A percentile compares a stretch with the other conserved stretches of the same genome.
These are phyloP conservation scores for Hiodon tergisus DNA, from an alignment of 2,113 vertebrate genomes.

Conservation along the genomic window DNA sequence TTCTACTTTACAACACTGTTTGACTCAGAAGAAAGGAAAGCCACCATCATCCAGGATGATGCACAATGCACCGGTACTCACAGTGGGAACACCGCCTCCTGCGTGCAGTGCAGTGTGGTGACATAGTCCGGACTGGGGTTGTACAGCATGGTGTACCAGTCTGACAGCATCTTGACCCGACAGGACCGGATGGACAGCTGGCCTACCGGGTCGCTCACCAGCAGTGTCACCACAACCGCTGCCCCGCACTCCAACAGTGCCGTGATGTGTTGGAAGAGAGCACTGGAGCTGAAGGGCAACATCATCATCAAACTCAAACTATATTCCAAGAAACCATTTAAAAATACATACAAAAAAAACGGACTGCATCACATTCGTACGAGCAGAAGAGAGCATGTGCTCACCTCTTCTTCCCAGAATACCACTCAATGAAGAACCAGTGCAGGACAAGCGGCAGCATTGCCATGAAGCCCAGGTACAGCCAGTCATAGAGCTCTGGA, in stretches of 20 bases:
- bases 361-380: too few species aligned
- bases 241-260: conserved; percentile 80
- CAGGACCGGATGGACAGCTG: conserved; percentile 79
- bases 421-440: conserved; percentile 99
- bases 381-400: background rate
- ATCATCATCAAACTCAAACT: background rate
- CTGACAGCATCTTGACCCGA: conserved; percentile 83
- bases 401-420: conserved; percentile 95
- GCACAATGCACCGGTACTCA: conserved; percentile 52
- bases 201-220: conserved; percentile 79
- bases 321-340: background rate
- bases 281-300: conserved; percentile 71
- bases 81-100: conserved; percentile 94
- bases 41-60: background rate
- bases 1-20: conserved; percentile 8
- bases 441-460: conserved; percentile 91
- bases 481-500: conserved; percentile 92
- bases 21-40: background rate
- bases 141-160: conserved; percentile 99
- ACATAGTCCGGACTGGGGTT: conserved; percentile 95
- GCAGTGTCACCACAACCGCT: conserved; percentile 75
- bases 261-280: conserved; percentile 82
- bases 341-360: background rate
- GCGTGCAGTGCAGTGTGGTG: conserved; percentile 90
- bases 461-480: conserved; percentile 97